These are phyloP conservation scores for Hypercompe scribonia DNA, from an alignment of 2,888 invertebrate genomes.

Conservation along the genomic window DNA sequence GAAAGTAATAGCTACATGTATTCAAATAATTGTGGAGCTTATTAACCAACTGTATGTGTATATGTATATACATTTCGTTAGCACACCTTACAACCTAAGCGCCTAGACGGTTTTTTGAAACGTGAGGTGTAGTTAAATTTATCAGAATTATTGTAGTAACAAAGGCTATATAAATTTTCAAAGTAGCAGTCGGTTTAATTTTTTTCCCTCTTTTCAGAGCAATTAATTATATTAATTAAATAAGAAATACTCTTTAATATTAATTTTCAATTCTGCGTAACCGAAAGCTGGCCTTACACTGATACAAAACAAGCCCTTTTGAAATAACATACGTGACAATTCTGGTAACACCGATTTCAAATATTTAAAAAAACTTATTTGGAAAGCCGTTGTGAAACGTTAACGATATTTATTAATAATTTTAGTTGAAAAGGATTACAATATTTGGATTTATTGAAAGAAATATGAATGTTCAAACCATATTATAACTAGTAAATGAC, in stretches of 20 bases:
- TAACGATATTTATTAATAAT: slow-evolving; percentile 40
- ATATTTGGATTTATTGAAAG: slow-evolving; percentile 16
- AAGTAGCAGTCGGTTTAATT: too few relatives aligned
- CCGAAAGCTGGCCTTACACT: not conserved
- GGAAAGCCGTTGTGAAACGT: slow-evolving; percentile 53
- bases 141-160: too few relatives aligned
- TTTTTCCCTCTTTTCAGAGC: not conserved
- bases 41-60: too few relatives aligned
- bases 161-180: too few relatives aligned
- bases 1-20: too few relatives aligned
- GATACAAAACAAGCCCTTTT: not conserved
- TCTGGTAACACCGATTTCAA: slow-evolving; percentile 41
- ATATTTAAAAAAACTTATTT: slow-evolving; percentile 46
- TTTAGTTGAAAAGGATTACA: slow-evolving; percentile 24
- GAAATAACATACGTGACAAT: not conserved
- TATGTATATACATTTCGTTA: too few relatives aligned
- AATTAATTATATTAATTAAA: not conserved
- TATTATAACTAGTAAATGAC: slow-evolving; percentile 16
- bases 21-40: too few relatives aligned
- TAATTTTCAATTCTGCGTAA: not conserved
- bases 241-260: not conserved
- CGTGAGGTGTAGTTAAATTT: too few relatives aligned
- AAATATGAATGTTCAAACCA: slow-evolving; percentile 4
- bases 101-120: too few relatives aligned
- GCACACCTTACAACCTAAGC: too few relatives aligned